Evolutionary conservation across 1,140 invertebrate genomes (phyloP).

Genomic region (Oppia nitens): DNA sequence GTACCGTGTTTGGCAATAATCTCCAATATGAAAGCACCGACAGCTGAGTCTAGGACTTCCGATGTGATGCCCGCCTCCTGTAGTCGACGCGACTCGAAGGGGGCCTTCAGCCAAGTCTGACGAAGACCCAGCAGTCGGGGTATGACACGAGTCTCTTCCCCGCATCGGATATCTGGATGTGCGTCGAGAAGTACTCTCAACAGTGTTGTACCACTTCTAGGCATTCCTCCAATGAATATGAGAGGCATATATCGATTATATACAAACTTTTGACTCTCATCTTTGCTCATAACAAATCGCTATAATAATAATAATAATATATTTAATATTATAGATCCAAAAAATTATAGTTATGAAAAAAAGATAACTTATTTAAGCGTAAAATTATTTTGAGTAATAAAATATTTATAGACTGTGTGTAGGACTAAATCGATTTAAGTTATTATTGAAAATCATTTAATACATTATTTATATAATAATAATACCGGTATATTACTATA

Average conservation of each 20-base stretch:
- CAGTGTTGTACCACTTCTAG: slow-evolving; percentile 86
- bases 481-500: too few species aligned
- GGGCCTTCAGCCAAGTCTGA: slow-evolving; percentile 78
- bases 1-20: slow-evolving; percentile 87
- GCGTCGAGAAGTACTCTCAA: slow-evolving; percentile 96
- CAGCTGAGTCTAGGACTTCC: slow-evolving; percentile 76
- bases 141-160: slow-evolving; percentile 92
- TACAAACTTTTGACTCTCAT: slow-evolving; percentile 13
- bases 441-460: too few species aligned
- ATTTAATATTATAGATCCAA: too few species aligned
- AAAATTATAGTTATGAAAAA: too few species aligned
- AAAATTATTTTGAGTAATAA: too few species aligned
- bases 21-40: slow-evolving; percentile 89
- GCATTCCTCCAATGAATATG: slow-evolving; percentile 93
- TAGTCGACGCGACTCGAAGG: slow-evolving; percentile 68
- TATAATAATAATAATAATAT: background rate
- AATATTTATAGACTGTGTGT: too few species aligned
- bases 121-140: slow-evolving; percentile 79
- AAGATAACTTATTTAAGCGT: too few species aligned
- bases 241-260: slow-evolving; percentile 74
- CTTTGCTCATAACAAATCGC: slow-evolving; percentile 1
- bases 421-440: too few species aligned
- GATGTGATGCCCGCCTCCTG: slow-evolving; percentile 86
- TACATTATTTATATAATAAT: too few species aligned
- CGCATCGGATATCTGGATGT: slow-evolving; percentile 92